Evolutionary conservation across 2,113 vertebrate genomes (phyloP), one percentile per base, ranked within the genome.

Genomic region (Cepphus grylle): DNA sequence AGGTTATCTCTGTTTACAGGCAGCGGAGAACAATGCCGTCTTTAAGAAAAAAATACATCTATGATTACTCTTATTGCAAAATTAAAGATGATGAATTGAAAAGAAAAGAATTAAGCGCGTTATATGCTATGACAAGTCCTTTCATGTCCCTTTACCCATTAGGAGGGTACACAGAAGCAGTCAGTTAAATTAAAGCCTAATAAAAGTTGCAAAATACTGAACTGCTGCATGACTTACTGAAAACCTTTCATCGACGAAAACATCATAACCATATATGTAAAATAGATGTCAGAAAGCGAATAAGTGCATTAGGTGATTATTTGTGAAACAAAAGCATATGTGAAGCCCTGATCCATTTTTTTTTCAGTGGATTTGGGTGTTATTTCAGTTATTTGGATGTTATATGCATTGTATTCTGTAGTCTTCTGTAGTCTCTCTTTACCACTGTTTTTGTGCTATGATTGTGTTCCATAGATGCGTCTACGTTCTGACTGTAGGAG

Each of bases 1-100:
- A 95, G 95, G 94, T 97, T 97, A 96, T 94, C 91, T 91, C 50
- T 95, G 79, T 73, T 93, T 95, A 81, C 96, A 95, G 89, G 81
- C 81, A 23, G 5, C 11, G 6, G 58, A 90, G 89, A 95, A 95
- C 94, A 97, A 95, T 93, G 81, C 77, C 87, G 70, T 42, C 43
- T 78, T 86, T 14, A 16, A 63, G 42, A 86, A 77, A 52, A n/a
- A 50, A 32, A 50, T 7, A 52, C 27, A 67, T 55, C 70, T 82
- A 7, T 55, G 81, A 52, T 87, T 90, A 40, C 55, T 66, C 71
- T 70, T 90, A 90, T 83, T 77, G 81, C 74, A 58, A 91, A 96
- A 95, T 96, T 94, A 96, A 58, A 90, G 66, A 30, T 78, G 56
- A 82, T 77, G 45, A 38, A 88, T 93, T 81, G 55, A 81, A 58